Base-by-base conservation (phyloP, 2,113 vertebrate species). In the Oncorhynchus keta region DNA sequence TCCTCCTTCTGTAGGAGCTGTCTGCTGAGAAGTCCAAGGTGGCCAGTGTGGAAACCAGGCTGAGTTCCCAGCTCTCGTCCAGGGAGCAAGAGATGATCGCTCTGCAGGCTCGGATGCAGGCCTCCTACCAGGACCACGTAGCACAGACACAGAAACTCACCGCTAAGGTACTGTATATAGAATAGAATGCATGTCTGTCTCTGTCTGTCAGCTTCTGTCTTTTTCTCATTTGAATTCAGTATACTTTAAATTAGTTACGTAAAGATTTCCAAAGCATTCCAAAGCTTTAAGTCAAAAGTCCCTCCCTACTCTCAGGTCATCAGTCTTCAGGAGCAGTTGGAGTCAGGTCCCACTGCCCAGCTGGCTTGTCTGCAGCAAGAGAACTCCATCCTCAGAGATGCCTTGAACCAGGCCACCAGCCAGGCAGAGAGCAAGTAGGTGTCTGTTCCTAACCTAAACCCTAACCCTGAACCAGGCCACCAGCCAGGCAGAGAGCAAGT, bases 341-440 rank as follows among this genome's bases (percentile, higher is more conserved):
- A 98, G 83, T 98, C 97, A 0, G 96, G 96, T 5, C 95, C 97
- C 72, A 97, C 94, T 78, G 94, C 95, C 0, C 97, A 98, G 83
- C 92, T 97, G 61, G 95, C 95, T 67, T 95, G 95, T 59, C 86
- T 98, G 18, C 96, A 97, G 89, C 96, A 98, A 85, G 97, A 98
- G 89, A 98, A 98, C 89, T 95, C 95, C n/a, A 98, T 98, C 84
- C 94, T 98, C 57, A 93, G 96, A 8, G 97, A 98, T 0, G 96
- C 97, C n/a, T 92, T 98, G 81, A 97, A 97, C 88, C 95, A 98
- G 88, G 96, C 96, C 71, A 98, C 96, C 0, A 97, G 96, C 90
- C 96, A 97, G 91, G 95, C 88, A 16, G 97, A 98, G 86, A 97
- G 96, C 97, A 98, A 96, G 97, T 98, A 92, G 93, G 95, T 85